phyloP scores from a whole-genome alignment of 2,888 invertebrate genomes.

The Parthenolecanium corni region DNA sequence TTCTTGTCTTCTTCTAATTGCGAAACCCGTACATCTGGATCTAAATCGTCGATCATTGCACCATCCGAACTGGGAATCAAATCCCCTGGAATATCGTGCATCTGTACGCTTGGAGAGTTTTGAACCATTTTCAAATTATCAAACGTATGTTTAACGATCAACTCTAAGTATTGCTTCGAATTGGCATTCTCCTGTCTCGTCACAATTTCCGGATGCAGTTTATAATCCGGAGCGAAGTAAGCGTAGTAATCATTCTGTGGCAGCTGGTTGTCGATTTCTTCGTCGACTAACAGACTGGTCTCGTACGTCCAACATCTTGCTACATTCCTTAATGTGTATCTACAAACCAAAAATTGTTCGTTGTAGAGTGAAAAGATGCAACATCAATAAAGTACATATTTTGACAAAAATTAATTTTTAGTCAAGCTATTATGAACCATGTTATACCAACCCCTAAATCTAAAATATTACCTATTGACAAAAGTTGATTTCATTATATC shows the following conservation, averaged over 20 bases:
- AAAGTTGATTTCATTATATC: no score
- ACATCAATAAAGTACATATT: background rate
- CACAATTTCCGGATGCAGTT: conserved; percentile 83
- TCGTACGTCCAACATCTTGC: conserved; percentile 99
- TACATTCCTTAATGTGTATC: conserved; percentile 89
- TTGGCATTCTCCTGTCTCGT: conserved; percentile 85
- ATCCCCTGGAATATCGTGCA: conserved; percentile 80
- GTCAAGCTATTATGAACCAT: no score
- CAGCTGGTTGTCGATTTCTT: conserved; percentile 84
- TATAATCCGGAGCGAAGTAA: conserved; percentile 95
- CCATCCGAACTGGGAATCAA: conserved; percentile 33
- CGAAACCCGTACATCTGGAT: conserved; percentile 68
- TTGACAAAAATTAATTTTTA: no score
- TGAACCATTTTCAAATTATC: conserved; percentile 90
- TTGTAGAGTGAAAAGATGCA: background rate
- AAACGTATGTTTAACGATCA: conserved; percentile 71
- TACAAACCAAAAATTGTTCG: conserved; percentile 35
- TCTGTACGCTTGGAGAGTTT: conserved; percentile 91
- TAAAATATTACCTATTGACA: no score
- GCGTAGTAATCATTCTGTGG: conserved; percentile 94
- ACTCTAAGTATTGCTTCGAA: conserved; percentile 86
- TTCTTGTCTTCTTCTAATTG: conserved; percentile 69
- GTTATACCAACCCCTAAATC: no score
- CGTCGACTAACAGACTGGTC: conserved; percentile 85
- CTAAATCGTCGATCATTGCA: conserved; percentile 53